phyloP scores from a whole-genome alignment of 2,113 vertebrate genomes.

The Pteruthius melanotis region DNA sequence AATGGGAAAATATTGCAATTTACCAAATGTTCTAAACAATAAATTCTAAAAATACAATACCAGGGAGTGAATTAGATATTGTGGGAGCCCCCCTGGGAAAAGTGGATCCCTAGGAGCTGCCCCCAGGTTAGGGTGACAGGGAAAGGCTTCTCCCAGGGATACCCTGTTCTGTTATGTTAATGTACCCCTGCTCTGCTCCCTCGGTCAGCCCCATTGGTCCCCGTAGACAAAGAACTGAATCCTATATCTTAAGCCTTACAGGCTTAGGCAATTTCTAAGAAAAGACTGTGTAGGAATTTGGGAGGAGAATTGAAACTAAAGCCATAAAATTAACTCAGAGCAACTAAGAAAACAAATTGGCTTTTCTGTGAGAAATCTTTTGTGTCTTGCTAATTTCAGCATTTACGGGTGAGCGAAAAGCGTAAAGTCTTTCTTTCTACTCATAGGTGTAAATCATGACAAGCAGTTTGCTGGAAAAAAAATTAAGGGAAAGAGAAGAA shows the following conservation, averaged over 20 bases:
- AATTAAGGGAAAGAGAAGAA: neutral
- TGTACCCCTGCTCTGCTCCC: too few relatives aligned
- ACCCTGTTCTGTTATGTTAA: too few relatives aligned
- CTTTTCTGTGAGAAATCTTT: neutral
- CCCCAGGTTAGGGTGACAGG: too few relatives aligned
- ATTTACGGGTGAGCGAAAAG: neutral
- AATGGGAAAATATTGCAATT: neutral
- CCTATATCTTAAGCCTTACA: neutral
- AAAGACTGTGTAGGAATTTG: neutral
- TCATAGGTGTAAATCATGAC: neutral
- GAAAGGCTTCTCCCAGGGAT: too few relatives aligned
- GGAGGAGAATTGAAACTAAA: neutral
- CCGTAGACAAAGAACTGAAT: neutral
- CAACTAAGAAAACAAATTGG: neutral
- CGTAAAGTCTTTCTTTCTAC: constrained; percentile 3
- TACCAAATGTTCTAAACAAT: neutral
- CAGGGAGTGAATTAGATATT: neutral
- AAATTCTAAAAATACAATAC: neutral
- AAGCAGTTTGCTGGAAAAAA: neutral
- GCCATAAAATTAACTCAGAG: neutral
- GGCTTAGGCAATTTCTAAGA: neutral
- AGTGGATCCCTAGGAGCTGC: too few relatives aligned
- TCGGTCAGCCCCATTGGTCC: too few relatives aligned
- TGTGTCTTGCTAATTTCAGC: neutral
- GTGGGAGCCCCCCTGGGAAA: too few relatives aligned